A percentile compares a stretch with the other conserved stretches of the same genome.
Conservation (phyloP, 1,140 invertebrate species). For the Rhagoletis pomonella region DNA sequence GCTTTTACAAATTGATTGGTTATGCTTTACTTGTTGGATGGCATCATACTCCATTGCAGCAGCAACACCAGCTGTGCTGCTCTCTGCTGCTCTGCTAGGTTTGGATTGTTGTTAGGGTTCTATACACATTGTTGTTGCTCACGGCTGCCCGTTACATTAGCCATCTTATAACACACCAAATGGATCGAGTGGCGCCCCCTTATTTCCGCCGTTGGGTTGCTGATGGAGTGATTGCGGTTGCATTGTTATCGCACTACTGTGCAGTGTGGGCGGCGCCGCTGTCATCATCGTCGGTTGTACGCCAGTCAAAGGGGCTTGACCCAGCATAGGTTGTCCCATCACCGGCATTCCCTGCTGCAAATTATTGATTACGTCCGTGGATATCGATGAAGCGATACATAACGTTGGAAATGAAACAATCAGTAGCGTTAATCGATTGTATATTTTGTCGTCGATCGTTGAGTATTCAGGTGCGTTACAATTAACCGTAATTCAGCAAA, state of each 20-base stretch:
- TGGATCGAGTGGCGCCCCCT: conserved; percentile 71
- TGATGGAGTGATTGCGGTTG: conserved; percentile 66
- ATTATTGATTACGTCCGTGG: too few relatives aligned
- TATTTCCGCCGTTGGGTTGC: conserved; percentile 67
- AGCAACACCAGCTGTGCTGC: conserved; percentile 16
- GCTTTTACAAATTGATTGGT: neutral
- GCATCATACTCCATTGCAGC: neutral
- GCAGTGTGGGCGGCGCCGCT: conserved; percentile 60
- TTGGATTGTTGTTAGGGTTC: conserved; percentile 29
- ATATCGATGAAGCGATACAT: too few relatives aligned
- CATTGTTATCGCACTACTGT: conserved; percentile 68
- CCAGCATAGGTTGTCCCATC: conserved; percentile 68
- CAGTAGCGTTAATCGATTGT: too few relatives aligned
- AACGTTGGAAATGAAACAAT: too few relatives aligned
- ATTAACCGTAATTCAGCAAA: too few relatives aligned
- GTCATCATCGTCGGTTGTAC: conserved; percentile 68
- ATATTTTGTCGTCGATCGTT: too few relatives aligned
- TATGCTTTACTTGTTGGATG: conserved; percentile 24
- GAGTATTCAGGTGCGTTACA: too few relatives aligned
- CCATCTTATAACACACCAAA: conserved; percentile 73
- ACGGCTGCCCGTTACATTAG: neutral
- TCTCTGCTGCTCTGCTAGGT: neutral
- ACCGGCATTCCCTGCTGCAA: conserved; percentile 72
- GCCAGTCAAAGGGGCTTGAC: conserved; percentile 74
- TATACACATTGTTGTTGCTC: neutral